Conservation (phyloP, 1,140 invertebrate genomes). For the Heliconius himera region DNA sequence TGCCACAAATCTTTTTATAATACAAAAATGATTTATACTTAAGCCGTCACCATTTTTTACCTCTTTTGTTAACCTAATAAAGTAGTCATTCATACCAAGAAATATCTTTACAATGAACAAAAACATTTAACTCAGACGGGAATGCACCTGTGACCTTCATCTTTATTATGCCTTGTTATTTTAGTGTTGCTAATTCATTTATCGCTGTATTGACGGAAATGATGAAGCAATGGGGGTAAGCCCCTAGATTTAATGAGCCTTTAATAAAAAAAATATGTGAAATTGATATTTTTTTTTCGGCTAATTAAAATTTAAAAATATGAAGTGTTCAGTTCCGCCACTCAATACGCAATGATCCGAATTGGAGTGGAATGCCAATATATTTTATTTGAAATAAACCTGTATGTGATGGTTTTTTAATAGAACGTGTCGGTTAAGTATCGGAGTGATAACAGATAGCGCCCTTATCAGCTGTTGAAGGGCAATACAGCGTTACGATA, state of each 20-base stretch:
- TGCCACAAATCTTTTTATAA: too few species aligned
- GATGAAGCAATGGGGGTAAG: not conserved
- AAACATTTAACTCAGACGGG: slow-evolving; percentile 3
- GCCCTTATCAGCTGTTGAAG: not conserved
- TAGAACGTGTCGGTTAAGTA: not conserved
- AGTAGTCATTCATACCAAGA: not conserved
- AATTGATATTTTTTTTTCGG: not conserved
- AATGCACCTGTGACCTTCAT: not conserved
- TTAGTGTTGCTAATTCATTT: slow-evolving; percentile 1
- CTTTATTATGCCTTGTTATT: not conserved
- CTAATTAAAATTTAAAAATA: not conserved
- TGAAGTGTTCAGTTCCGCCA: too few species aligned
- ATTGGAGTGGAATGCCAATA: not conserved
- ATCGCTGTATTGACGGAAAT: not conserved
- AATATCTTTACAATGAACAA: not conserved
- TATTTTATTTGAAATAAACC: not conserved
- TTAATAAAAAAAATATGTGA: too few species aligned
- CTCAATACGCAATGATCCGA: too few species aligned
- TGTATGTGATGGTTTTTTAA: not conserved
- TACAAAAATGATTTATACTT: too few species aligned
- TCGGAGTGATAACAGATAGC: not conserved
- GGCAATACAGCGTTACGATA: not conserved
- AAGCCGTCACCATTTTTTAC: not conserved
- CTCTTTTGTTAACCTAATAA: not conserved
- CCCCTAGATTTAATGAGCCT: not conserved